These are phyloP conservation scores for Terebella lapidaria DNA, from an alignment of 2,888 invertebrate species.

Conservation along the genomic window DNA sequence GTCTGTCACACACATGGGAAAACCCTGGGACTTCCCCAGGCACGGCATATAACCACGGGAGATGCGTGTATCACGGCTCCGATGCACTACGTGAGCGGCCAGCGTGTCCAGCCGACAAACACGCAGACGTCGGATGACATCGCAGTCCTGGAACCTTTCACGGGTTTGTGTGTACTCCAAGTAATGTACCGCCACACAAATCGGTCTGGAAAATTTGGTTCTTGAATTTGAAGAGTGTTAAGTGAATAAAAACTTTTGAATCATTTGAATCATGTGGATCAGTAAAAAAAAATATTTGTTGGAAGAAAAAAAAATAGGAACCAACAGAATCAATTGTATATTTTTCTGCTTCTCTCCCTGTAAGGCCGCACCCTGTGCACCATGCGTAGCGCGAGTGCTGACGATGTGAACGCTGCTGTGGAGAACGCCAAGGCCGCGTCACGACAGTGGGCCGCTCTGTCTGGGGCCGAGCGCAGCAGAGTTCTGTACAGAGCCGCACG, in stretches of 20 bases:
- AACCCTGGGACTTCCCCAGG: too few species aligned
- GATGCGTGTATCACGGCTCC: constrained; percentile 14
- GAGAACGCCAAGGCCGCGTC: constrained; percentile 49
- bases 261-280: too few species aligned
- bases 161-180: constrained; percentile 30
- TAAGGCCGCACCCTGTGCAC: not conserved
- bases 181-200: too few species aligned
- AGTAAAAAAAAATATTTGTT: too few species aligned
- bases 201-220: too few species aligned
- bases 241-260: too few species aligned
- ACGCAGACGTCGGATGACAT: constrained; percentile 25
- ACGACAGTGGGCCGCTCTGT: constrained; percentile 49
- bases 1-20: too few species aligned
- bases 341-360: too few species aligned
- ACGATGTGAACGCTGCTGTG: constrained; percentile 54
- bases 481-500: constrained; percentile 50
- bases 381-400: constrained; percentile 24
- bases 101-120: constrained; percentile 29
- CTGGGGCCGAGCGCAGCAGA: constrained; percentile 54
- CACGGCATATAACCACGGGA: not conserved
- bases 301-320: too few species aligned
- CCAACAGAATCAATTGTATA: too few species aligned
- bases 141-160: constrained; percentile 39
- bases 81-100: constrained; percentile 40
- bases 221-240: too few species aligned